Evolutionary conservation across 2,888 invertebrate species (phyloP).

Genomic region (Troglohyphantes excavatus): DNA sequence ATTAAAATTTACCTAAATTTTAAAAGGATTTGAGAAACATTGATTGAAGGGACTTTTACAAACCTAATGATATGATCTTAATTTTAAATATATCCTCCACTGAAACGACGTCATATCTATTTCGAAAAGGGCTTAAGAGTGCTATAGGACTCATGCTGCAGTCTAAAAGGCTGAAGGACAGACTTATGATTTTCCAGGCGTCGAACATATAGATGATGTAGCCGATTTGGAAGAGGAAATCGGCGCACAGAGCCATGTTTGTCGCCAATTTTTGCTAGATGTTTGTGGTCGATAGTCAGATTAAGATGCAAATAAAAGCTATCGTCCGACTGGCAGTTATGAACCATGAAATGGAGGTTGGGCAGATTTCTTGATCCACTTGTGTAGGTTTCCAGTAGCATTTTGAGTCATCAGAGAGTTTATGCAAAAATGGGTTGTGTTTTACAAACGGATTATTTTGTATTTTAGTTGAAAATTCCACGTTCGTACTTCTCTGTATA

Average conservation of each 20-base stretch:
- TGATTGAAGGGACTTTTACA: too few species aligned
- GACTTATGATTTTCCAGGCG: background rate
- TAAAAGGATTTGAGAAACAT: too few species aligned
- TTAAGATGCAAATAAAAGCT: background rate
- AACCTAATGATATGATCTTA: too few species aligned
- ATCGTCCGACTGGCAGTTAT: background rate
- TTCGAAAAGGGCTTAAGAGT: background rate
- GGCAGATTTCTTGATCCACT: background rate
- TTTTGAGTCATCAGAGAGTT: background rate
- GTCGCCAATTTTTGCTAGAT: conserved; percentile 25
- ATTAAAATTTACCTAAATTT: too few species aligned
- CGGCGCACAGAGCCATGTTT: background rate
- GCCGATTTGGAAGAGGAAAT: conserved; percentile 10
- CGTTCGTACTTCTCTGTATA: background rate
- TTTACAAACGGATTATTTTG: background rate
- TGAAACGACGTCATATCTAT: background rate
- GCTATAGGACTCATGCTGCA: background rate
- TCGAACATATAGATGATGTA: conserved; percentile 42
- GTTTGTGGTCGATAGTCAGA: conserved; percentile 41
- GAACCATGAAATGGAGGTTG: conserved; percentile 7
- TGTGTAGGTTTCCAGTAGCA: background rate
- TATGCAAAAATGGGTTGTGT: background rate
- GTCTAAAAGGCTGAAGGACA: conserved; percentile 1
- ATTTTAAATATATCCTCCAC: too few species aligned
- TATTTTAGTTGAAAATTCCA: conserved; percentile 4